Evolutionary conservation across 2,888 invertebrate species (phyloP).

Genomic region (Andrena hattorfiana): DNA sequence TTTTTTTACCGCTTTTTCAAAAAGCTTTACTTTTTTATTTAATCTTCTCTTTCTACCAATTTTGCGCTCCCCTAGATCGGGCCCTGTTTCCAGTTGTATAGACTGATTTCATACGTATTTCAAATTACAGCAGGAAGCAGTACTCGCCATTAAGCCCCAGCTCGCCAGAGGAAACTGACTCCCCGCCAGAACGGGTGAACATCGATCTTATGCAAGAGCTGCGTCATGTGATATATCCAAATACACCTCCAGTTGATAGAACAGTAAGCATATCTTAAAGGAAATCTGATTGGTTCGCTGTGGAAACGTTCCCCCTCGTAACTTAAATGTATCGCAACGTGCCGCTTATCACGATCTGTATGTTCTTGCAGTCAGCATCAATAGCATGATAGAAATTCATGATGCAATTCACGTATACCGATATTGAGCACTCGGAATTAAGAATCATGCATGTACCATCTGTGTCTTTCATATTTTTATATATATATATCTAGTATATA

Average conservation of each 20-base stretch:
- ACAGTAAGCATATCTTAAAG: conserved; percentile 86
- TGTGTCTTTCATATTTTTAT: background rate
- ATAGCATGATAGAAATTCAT: conserved; percentile 23
- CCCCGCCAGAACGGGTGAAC: conserved; percentile 83
- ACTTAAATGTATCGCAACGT: conserved; percentile 21
- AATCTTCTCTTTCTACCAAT: too few species aligned
- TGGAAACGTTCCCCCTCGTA: conserved; percentile 3
- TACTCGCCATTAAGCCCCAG: conserved; percentile 86
- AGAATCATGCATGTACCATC: conserved; percentile 33
- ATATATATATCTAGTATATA: background rate
- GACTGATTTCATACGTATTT: background rate
- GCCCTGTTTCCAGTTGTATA: background rate
- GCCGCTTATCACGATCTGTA: conserved; percentile 42
- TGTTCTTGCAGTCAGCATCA: conserved; percentile 3
- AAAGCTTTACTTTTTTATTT: too few species aligned
- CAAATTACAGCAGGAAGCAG: conserved; percentile 79
- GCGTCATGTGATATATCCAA: conserved; percentile 87
- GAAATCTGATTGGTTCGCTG: too few species aligned
- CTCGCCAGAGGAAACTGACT: conserved; percentile 86
- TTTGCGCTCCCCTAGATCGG: too few species aligned
- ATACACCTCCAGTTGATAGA: conserved; percentile 88
- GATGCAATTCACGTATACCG: background rate
- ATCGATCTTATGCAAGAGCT: conserved; percentile 90
- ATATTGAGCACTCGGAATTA: conserved; percentile 14
- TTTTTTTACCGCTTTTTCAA: too few species aligned